Evolutionary conservation across 2,888 invertebrate genomes (phyloP).

Genomic region (Alviniconcha strummeri): DNA sequence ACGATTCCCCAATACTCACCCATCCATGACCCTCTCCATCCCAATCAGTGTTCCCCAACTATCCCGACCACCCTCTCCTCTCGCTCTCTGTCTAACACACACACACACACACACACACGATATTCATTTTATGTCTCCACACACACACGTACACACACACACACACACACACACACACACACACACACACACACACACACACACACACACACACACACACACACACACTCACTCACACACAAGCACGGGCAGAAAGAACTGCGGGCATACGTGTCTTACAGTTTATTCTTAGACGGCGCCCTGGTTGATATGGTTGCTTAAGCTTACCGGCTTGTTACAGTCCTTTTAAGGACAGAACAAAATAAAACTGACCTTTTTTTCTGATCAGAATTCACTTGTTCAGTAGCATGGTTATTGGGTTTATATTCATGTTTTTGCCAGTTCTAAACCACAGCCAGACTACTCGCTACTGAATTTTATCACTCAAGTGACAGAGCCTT

Average conservation of each 20-base stretch:
- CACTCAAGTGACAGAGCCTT: too few relatives aligned
- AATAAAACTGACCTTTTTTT: neutral
- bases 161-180: neutral
- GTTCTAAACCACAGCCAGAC: too few relatives aligned
- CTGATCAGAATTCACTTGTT: neutral
- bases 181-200: neutral
- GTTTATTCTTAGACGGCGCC: neutral
- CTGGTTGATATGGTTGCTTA: neutral
- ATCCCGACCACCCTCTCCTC: too few relatives aligned
- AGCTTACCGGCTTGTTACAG: neutral
- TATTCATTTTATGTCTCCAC: too few relatives aligned
- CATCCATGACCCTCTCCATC: too few relatives aligned
- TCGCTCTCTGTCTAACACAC: too few relatives aligned
- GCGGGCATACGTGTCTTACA: neutral
- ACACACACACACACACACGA: too few relatives aligned
- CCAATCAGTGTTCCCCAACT: too few relatives aligned
- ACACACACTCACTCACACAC: neutral
- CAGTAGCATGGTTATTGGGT: neutral
- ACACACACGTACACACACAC: neutral
- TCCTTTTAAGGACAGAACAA: neutral
- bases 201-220: neutral
- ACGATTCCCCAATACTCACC: too few relatives aligned
- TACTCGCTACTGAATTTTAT: too few relatives aligned
- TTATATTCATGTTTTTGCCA: too few relatives aligned
- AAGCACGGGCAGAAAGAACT: neutral